These are phyloP conservation scores for Shinisaurus crocodilurus DNA, from an alignment of 2,113 vertebrate genomes.

Conservation along the genomic window DNA sequence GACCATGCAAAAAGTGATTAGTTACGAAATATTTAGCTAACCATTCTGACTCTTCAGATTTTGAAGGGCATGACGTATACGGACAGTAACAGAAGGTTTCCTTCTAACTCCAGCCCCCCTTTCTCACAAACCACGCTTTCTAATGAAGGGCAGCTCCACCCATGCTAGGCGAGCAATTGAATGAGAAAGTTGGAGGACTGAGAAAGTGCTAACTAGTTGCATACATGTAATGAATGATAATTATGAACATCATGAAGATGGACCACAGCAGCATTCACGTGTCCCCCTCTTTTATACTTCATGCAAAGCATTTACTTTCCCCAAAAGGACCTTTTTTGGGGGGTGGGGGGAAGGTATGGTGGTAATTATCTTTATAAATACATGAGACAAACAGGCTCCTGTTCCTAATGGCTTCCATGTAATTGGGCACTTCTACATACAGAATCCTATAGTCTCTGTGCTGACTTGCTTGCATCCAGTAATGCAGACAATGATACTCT, in stretches of 20 bases:
- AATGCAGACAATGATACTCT: not conserved
- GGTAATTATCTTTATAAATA: conserved; percentile 64
- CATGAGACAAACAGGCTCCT: conserved; percentile 41
- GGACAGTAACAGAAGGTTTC: not conserved
- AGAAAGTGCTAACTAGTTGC: not conserved
- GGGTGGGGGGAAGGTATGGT: conserved; percentile 34
- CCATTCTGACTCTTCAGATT: conserved; percentile 37
- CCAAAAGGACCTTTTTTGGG: conserved; percentile 16
- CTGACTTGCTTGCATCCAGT: not conserved
- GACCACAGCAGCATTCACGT: not conserved
- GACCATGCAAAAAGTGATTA: conserved; percentile 15
- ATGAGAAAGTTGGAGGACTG: not conserved
- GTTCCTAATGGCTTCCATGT: not conserved
- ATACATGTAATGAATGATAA: not conserved
- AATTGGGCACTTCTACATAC: not conserved
- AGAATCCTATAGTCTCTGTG: not conserved
- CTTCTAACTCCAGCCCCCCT: not conserved
- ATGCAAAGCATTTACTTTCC: conserved; percentile 39
- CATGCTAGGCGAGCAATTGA: no score
- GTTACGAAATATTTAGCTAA: not conserved
- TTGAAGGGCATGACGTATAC: conserved; percentile 6
- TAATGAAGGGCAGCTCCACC: not conserved
- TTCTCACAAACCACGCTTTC: not conserved
- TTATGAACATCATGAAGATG: not conserved
- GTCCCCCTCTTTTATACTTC: conserved; percentile 34